phyloP scores from a whole-genome alignment of 30 jellyfish, hydroid and myxozoan genomes.

The Aurelia coerulea region DNA sequence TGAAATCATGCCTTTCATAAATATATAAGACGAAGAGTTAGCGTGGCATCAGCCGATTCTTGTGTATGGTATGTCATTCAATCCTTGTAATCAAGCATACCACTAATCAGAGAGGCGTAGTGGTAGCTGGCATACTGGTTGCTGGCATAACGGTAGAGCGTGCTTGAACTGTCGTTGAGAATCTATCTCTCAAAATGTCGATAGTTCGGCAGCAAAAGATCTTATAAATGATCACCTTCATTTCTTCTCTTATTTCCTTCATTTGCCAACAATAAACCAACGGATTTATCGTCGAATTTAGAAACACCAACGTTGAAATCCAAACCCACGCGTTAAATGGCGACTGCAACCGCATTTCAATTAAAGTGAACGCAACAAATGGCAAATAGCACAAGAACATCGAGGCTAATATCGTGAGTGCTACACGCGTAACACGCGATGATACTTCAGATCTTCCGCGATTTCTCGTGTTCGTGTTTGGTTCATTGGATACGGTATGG shows the following conservation, averaged over 20 bases:
- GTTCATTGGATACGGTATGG: neutral
- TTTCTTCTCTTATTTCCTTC: conserved; percentile 43
- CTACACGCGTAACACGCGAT: conserved; percentile 52
- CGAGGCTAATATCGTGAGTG: conserved; percentile 34
- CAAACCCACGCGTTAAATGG: conserved; percentile 63
- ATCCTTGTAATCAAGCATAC: no score
- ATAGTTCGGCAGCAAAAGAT: conserved; percentile 36
- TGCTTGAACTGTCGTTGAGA: neutral
- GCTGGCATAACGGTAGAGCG: no score
- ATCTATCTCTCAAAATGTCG: conserved; percentile 7
- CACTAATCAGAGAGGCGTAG: no score
- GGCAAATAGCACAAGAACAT: conserved; percentile 54
- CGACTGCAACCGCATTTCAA: conserved; percentile 10
- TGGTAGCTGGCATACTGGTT: no score
- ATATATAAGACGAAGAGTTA: no score
- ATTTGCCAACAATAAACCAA: conserved; percentile 37
- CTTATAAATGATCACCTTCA: conserved; percentile 7
- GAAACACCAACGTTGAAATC: conserved; percentile 46
- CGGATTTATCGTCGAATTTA: conserved; percentile 28
- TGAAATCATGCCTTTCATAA: no score
- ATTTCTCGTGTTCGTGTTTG: neutral
- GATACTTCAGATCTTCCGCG: conserved; percentile 18
- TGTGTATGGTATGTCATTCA: no score
- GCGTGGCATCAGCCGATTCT: no score
- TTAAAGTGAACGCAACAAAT: conserved; percentile 22